Conservation (phyloP, 2,113 vertebrate species). For the Lagopus leucura region DNA sequence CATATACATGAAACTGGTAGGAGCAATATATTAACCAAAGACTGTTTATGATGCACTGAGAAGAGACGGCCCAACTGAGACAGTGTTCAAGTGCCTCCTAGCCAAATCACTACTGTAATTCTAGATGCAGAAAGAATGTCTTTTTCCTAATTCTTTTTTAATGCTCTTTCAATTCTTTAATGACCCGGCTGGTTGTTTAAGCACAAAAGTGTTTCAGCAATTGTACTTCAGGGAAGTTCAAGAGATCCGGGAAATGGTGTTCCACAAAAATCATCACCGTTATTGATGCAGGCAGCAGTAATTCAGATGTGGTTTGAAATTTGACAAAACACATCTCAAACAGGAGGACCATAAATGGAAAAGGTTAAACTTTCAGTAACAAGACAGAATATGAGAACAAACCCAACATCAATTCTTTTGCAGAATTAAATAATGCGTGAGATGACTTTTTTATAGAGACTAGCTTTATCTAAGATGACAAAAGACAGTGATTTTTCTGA, state of each 20-base stretch:
- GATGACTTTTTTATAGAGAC: neutral
- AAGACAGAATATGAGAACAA: neutral
- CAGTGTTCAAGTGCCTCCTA: neutral
- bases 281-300: neutral
- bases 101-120: neutral
- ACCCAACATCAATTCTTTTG: neutral
- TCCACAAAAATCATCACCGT: neutral
- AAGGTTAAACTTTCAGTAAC: neutral
- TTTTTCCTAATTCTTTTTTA: neutral
- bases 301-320: constrained; percentile 22
- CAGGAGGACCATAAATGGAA: constrained; percentile 23
- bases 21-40: constrained; percentile 4
- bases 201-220: neutral
- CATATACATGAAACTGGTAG: neutral
- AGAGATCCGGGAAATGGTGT: neutral
- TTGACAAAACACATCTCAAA: neutral
- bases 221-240: constrained; percentile 2
- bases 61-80: neutral
- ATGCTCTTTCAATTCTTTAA: constrained; percentile 30
- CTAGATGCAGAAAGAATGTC: neutral
- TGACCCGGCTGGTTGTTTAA: neutral
- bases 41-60: neutral
- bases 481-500: neutral
- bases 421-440: neutral
- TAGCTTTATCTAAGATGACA: neutral